Percentiles rank a stretch among this genome's conserved stretches.
Evolutionary conservation across 2,113 vertebrate species (phyloP).

Genomic region (Entelurus aequoreus): DNA sequence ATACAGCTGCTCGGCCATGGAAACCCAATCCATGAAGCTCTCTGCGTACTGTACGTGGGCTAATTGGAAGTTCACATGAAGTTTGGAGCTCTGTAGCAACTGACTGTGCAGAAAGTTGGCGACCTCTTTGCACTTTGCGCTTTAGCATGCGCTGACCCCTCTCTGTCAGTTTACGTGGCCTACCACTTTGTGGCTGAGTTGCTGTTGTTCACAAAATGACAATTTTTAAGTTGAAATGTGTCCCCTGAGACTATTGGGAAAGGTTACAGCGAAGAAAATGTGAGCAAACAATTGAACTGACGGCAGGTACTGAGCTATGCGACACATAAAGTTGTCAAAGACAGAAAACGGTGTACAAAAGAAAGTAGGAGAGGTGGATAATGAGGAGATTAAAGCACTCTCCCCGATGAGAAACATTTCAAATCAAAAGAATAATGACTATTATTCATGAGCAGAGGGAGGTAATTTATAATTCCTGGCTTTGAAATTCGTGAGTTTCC

Average conservation of each 20-base stretch:
- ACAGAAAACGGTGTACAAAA: neutral
- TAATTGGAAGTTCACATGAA: no score
- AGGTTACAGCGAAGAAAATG: conserved; percentile 45
- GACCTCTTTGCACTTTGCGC: no score
- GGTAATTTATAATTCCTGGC: conserved; percentile 41
- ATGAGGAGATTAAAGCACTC: conserved; percentile 12
- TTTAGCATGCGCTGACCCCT: neutral
- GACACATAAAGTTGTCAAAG: neutral
- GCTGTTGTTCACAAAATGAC: no score
- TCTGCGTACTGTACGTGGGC: no score
- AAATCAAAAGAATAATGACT: conserved; percentile 45
- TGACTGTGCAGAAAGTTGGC: no score
- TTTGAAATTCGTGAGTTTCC: conserved; percentile 50
- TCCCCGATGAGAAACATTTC: conserved; percentile 9
- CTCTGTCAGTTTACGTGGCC: no score
- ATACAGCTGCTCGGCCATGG: no score
- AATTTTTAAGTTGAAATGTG: conserved; percentile 40
- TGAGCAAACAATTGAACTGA: conserved; percentile 45
- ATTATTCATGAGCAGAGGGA: conserved; percentile 41
- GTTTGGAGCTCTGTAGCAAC: no score
- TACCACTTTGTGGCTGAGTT: no score
- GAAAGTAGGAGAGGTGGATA: neutral
- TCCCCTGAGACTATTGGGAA: conserved; percentile 43
- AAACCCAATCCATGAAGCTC: no score
- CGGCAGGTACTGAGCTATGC: conserved; percentile 24